Base-by-base conservation (phyloP, 2,888 invertebrate genomes). In the Cremastobaeus sp. region DNA sequence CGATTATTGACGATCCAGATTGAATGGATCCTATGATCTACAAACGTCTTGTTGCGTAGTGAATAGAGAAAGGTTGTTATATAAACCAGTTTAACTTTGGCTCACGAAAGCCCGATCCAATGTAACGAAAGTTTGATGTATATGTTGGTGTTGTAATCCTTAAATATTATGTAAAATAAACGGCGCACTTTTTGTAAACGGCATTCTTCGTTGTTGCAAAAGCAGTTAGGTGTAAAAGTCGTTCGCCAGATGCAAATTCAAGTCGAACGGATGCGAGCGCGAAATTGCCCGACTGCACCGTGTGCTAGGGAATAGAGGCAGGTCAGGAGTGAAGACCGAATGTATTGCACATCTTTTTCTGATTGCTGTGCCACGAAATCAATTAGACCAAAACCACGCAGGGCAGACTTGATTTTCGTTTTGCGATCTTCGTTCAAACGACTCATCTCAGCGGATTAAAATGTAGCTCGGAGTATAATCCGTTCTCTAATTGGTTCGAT, bases 31-130 rank as follows among this genome's bases (percentile, higher is more conserved):
- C 64, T 50, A 47, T 50, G 57, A 48, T 64, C 55, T 59, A 50
- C 71, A 39, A 71, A 65, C 59, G 64, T 52, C 55, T 59, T 41
- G 50, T 71, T 71, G 71, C 71, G 64, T 71, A 52, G 64, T 43
- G 60, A 65, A 59, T 71, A 64, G 71, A 71, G 71, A 64, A 71
- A 65, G 71, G 64, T 65, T 39, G 54, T 72, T 72, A 72, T 59
- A 45, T 72, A 72, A 72, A 72, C 71, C 65, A 72, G 71, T 72
- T 72, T 65, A 72, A 72, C 71, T 72, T 72, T 72, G 57, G 65
- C 45, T 59, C 57, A 59, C 72, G 72, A 72, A 70, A 55, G 69
- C 48, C 69, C 39, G 39, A 39, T 25, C 54, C 69, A 47, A 70
- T 52, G 54, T 65, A 65, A 72, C 54, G 72, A 72, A 72, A 72